phyloP scores from a whole-genome alignment of 2,113 vertebrate species.

The Pituophis catenifer region DNA sequence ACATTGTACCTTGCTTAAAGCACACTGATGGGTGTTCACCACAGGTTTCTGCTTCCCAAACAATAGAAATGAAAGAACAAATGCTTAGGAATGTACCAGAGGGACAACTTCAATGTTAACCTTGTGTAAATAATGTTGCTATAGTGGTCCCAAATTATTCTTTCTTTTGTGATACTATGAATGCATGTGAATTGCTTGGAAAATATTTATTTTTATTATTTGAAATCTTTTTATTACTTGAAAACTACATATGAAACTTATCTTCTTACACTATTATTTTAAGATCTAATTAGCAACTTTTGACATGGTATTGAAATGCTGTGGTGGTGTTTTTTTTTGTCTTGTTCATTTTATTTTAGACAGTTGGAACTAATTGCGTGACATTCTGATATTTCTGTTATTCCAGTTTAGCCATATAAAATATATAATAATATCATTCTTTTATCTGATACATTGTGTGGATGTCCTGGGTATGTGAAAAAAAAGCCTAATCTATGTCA shows the following conservation, averaged over 20 bases:
- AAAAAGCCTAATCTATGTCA: neutral
- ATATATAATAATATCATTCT: neutral
- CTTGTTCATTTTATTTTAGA: neutral
- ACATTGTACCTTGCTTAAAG: neutral
- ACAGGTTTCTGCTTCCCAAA: neutral
- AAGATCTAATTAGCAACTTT: neutral
- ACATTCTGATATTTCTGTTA: neutral
- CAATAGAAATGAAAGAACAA: neutral
- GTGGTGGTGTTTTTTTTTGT: neutral
- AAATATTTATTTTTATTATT: neutral
- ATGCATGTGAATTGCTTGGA: neutral
- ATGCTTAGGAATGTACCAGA: neutral
- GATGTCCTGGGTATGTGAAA: neutral
- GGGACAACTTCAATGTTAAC: neutral
- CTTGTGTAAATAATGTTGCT: neutral
- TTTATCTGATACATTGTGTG: neutral
- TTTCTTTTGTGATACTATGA: neutral
- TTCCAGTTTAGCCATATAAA: neutral
- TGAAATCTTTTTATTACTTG: neutral
- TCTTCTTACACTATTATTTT: neutral
- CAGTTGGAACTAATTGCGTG: neutral
- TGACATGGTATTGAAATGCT: neutral
- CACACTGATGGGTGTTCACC: neutral
- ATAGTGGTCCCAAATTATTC: neutral
- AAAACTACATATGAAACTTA: neutral